Conservation (phyloP, 2,888 invertebrate species). For the Rotaria magnacalcarata region DNA sequence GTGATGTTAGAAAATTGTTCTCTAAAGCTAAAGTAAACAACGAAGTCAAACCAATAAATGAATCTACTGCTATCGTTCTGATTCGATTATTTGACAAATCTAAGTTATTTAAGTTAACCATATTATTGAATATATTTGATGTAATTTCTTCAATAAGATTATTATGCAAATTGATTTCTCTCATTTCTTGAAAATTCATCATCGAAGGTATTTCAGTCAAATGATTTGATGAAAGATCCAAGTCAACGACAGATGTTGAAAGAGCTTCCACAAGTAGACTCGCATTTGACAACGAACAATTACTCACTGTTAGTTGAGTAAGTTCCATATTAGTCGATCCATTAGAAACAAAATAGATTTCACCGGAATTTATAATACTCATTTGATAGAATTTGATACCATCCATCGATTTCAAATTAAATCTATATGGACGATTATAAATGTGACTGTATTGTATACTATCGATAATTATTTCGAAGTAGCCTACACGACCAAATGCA, state of each 20-base stretch:
- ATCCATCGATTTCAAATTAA: neutral
- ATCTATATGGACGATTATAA: neutral
- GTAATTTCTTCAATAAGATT: neutral
- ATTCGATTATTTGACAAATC: neutral
- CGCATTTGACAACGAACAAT: neutral
- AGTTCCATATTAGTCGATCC: neutral
- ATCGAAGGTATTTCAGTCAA: neutral
- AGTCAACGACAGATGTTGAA: neutral
- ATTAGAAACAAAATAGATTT: neutral
- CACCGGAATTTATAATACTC: neutral
- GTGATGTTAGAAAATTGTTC: no score
- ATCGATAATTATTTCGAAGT: neutral
- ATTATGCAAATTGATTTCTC: neutral
- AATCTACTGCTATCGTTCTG: neutral
- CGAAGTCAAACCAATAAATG: neutral
- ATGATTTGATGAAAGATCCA: neutral
- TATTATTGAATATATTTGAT: neutral
- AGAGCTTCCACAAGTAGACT: neutral
- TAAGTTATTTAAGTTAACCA: neutral
- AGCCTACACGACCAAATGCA: neutral
- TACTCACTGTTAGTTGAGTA: neutral
- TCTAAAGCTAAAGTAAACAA: no score
- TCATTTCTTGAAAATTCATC: neutral
- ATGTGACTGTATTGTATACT: neutral
- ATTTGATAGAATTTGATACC: neutral